These are phyloP conservation scores for Rhynchophorus ferrugineus DNA, from an alignment of 1,140 invertebrate genomes.

Conservation along the genomic window DNA sequence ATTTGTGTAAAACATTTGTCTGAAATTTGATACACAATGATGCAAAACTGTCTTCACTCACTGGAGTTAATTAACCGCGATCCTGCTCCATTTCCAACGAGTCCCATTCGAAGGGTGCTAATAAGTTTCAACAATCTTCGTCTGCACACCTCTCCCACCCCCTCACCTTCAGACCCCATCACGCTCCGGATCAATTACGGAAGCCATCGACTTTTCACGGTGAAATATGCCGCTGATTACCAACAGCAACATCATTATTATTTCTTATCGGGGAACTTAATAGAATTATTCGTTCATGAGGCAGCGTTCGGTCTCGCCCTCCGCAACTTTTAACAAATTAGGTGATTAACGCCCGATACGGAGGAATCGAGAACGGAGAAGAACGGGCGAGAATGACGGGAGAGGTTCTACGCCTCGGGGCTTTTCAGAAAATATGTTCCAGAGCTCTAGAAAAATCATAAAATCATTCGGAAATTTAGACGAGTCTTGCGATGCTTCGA, in stretches of 20 bases:
- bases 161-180: no score
- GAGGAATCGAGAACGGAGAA: background rate
- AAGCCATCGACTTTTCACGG: background rate
- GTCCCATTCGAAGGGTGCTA: background rate
- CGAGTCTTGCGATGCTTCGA: no score
- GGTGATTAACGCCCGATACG: background rate
- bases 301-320: background rate
- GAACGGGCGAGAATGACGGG: no score
- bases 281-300: background rate
- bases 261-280: slow-evolving; percentile 4
- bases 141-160: no score
- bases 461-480: no score
- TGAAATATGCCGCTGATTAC: slow-evolving; percentile 5
- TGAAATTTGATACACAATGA: no score
- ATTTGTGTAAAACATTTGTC: no score
- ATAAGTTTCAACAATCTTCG: slow-evolving; percentile 1
- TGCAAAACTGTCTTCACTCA: no score
- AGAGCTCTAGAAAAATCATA: no score
- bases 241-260: slow-evolving; percentile 2
- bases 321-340: background rate
- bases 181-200: background rate
- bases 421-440: no score
- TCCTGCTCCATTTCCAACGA: background rate
- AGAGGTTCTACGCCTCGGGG: no score
- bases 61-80: no score